These are phyloP conservation scores for Drepanosiphum platanoidis DNA, from an alignment of 2,888 invertebrate genomes.

Conservation along the genomic window DNA sequence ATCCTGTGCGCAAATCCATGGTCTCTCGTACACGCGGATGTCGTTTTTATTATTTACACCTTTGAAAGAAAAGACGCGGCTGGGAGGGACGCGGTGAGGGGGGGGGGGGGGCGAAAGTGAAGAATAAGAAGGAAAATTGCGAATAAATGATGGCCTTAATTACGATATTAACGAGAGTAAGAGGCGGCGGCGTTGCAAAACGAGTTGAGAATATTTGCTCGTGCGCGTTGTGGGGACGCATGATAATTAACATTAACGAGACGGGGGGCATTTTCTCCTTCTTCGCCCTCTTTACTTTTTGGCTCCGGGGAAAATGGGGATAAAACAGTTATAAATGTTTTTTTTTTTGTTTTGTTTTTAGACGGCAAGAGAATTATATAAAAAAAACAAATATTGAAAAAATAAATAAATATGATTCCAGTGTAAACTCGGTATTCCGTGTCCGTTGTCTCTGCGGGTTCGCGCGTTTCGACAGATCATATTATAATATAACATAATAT, in stretches of 20 bases:
- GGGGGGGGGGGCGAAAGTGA: background rate
- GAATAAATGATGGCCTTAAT: conserved; percentile 29
- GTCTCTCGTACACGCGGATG: conserved; percentile 24
- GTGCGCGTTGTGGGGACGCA: background rate
- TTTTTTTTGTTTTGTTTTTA: no score
- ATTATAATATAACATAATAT: no score
- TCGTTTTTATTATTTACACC: background rate
- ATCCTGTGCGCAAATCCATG: background rate
- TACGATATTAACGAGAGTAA: conserved; percentile 38
- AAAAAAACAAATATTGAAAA: no score
- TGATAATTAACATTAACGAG: conserved; percentile 49
- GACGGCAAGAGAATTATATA: background rate
- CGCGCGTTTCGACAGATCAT: background rate
- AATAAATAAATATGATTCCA: conserved; percentile 1
- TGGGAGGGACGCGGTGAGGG: rapidly evolving
- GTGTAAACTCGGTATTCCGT: conserved; percentile 1
- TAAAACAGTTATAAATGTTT: conserved; percentile 27
- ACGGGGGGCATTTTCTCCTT: background rate
- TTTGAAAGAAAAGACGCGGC: background rate
- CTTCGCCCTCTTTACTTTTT: background rate
- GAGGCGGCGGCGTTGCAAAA: background rate
- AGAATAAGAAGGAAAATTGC: conserved; percentile 31
- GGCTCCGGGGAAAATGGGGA: background rate
- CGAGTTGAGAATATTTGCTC: conserved; percentile 27
- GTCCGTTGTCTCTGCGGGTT: no score